Evolutionary conservation across 2,113 vertebrate genomes (phyloP), one percentile per base, ranked within the genome.

Genomic region (Poeciliopsis retropinna): DNA sequence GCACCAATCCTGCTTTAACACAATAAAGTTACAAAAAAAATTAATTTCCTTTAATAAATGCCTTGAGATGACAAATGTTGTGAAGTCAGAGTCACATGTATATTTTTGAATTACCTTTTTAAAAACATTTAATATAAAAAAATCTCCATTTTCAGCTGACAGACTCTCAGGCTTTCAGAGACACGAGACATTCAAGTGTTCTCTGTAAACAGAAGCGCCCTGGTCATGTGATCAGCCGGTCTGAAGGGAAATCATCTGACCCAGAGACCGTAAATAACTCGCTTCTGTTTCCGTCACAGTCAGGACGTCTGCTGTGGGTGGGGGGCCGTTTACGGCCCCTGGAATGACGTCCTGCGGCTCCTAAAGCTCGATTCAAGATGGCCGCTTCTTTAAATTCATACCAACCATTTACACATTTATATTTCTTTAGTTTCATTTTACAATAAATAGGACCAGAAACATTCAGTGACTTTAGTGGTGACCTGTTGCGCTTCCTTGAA

Each of bases 151-250:
- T 37, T 37, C 34, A 12, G 34, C 34, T 12, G 51, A 57, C 22
- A 57, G 51, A 25, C 22, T 7, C 47, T 25, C 14, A 54, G 17
- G 8, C 5, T 25, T n/a, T n/a, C 7, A 57, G 22, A 51, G 1
- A 81, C 66, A 63, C 75, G 29, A 70, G 2, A 22, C 4, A 60
- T 54, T 81, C 47, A 74, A 80, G 11, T 27, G 62, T 14, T 14
- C 32, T 28, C 61, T 57, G 25, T n/a, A 57, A 57, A 67, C 68
- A 79, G 41, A 72, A 61, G 67, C 65, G 72, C 31, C 41, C 32
- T 51, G 39, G 72, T 72, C 64, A 54, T 76, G 74, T 68, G 27
- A 47, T 67, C 73, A 22, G 29, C 62, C 70, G 37, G 34, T 64
- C 32, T 72, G 22, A 73, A 65, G 2, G 15, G 17, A 44, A 31